These are phyloP conservation scores for Mormyrops attenuatus DNA, from an alignment of 2,797 vertebrate genomes.

Conservation along the genomic window DNA sequence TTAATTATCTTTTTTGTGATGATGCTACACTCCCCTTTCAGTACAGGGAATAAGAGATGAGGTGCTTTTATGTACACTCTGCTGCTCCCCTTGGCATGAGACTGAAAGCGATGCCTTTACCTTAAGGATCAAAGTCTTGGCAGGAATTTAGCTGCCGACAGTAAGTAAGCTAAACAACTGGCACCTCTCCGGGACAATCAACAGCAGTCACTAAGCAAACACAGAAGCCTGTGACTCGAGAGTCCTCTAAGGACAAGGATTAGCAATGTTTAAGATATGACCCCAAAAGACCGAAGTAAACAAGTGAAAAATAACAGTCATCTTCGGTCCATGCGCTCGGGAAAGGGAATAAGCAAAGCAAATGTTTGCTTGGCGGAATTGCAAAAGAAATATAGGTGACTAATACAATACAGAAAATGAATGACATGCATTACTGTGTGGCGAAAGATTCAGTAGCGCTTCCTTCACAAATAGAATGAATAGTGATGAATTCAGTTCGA, in stretches of 20 bases:
- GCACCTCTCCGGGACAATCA: neutral
- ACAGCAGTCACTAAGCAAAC: neutral
- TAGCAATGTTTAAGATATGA: neutral
- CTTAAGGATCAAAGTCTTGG: neutral
- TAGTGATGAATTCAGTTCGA: neutral
- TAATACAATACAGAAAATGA: neutral
- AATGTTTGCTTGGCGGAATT: neutral
- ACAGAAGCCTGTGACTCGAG: neutral
- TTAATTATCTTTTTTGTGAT: conserved; percentile 22
- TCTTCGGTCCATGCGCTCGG: neutral
- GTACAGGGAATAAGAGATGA: neutral
- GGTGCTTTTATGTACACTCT: neutral
- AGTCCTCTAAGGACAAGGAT: neutral
- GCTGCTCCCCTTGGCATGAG: neutral
- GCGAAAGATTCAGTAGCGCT: neutral
- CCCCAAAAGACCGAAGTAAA: neutral
- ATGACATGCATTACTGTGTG: neutral
- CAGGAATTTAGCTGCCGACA: neutral
- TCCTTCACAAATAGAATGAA: neutral
- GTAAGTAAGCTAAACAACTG: neutral
- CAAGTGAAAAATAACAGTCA: neutral
- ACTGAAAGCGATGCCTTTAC: neutral
- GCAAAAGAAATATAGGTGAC: neutral
- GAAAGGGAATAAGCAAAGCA: neutral
- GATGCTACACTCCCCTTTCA: neutral